phyloP scores from a whole-genome alignment of 2,113 vertebrate species.

The Saguinus midas region DNA sequence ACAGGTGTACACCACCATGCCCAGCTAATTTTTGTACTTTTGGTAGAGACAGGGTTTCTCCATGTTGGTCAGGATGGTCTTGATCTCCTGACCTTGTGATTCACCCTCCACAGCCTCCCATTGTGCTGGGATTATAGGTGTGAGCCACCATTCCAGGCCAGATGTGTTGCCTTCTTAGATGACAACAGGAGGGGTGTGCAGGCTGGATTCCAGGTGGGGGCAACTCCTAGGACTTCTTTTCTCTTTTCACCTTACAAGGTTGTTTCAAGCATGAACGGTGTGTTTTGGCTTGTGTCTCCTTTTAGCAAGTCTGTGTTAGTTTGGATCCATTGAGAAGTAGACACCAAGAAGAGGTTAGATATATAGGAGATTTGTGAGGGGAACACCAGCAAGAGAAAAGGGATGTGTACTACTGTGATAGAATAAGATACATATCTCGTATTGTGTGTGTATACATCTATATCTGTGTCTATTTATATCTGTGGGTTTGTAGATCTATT shows the following conservation, averaged over 20 bases:
- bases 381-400: neutral
- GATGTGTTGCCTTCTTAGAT: neutral
- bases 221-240: accelerated
- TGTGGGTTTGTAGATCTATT: no score
- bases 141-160: no score
- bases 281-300: neutral
- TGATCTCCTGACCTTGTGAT: no score
- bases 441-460: no score
- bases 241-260: neutral
- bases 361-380: neutral
- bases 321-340: neutral
- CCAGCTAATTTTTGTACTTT: no score
- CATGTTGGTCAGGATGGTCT: no score
- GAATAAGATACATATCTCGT: no score
- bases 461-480: no score
- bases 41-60: no score
- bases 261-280: neutral
- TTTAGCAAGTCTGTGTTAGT: neutral
- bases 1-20: accelerated
- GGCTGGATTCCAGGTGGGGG: accelerated
- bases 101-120: no score
- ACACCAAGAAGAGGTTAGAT: neutral
- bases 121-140: no score
- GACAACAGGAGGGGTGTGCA: neutral
- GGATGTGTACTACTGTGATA: neutral